phyloP scores from a whole-genome alignment of 2,888 invertebrate species.

The Trachelus iudaicus region DNA sequence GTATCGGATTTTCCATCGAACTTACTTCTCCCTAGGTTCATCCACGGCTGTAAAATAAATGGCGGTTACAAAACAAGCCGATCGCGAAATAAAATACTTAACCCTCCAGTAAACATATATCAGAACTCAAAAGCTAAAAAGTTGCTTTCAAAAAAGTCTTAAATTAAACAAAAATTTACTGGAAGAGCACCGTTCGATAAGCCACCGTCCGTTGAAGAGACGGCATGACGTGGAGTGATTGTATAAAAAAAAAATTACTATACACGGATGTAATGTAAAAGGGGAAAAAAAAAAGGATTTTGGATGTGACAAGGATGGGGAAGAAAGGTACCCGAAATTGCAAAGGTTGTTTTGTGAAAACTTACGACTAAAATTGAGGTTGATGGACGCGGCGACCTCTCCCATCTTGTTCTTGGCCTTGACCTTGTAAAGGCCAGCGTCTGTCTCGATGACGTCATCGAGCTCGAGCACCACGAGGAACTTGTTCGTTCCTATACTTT shows the following conservation, averaged over 20 bases:
- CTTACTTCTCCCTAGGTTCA: constrained; percentile 96
- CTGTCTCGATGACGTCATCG: constrained; percentile 95
- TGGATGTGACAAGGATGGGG: not conserved
- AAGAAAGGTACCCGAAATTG: not conserved
- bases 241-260: not conserved
- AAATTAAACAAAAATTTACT: too few species aligned
- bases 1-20: constrained; percentile 45
- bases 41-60: constrained; percentile 85
- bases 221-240: not conserved
- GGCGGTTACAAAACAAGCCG: constrained; percentile 56
- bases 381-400: constrained; percentile 96
- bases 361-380: constrained; percentile 98
- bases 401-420: constrained; percentile 97
- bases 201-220: not conserved
- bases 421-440: constrained; percentile 96
- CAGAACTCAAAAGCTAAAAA: not conserved
- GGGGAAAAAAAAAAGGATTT: not conserved
- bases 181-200: not conserved
- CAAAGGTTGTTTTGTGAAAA: constrained; percentile 48
- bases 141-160: not conserved
- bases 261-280: constrained; percentile 2
- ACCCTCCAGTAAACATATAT: not conserved
- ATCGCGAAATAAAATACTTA: constrained; percentile 9
- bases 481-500: constrained; percentile 86
- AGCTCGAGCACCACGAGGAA: constrained; percentile 92